Evolutionary conservation across 2,797 vertebrate species (phyloP).

Genomic region (Avahi laniger): DNA sequence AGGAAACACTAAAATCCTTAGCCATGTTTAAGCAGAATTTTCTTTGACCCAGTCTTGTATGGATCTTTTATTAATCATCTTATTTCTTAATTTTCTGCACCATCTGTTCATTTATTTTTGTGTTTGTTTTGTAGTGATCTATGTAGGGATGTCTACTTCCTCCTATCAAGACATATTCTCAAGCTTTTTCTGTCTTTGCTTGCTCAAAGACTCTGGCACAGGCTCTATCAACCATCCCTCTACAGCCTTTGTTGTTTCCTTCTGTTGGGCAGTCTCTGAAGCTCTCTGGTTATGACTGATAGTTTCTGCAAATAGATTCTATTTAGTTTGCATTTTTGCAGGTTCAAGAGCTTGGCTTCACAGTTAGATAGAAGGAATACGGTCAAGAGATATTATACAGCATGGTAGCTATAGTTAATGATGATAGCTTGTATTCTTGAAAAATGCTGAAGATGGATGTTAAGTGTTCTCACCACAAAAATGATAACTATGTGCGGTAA

Average conservation of each 20-base stretch:
- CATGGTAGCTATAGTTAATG: not conserved
- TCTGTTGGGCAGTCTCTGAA: not conserved
- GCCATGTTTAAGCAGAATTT: not conserved
- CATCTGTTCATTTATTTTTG: not conserved
- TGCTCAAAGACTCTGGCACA: not conserved
- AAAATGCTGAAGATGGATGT: not conserved
- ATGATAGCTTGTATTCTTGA: not conserved
- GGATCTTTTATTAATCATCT: not conserved
- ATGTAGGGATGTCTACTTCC: not conserved
- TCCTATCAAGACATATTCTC: not conserved
- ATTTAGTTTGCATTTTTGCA: not conserved
- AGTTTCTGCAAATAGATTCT: not conserved
- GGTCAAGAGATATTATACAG: not conserved
- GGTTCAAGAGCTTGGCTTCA: not conserved
- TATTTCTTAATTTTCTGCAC: not conserved
- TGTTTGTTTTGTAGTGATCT: not conserved
- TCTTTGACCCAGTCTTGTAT: not conserved
- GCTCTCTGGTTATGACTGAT: not conserved
- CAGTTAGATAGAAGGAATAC: not conserved
- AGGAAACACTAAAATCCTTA: not conserved
- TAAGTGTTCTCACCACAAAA: not conserved
- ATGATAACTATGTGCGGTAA: not conserved
- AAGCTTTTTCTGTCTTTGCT: not conserved
- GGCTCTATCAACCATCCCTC: not conserved
- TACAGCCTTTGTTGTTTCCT: not conserved